phyloP scores from a whole-genome alignment of 2,888 invertebrate species.

The Malachius bipustulatus region DNA sequence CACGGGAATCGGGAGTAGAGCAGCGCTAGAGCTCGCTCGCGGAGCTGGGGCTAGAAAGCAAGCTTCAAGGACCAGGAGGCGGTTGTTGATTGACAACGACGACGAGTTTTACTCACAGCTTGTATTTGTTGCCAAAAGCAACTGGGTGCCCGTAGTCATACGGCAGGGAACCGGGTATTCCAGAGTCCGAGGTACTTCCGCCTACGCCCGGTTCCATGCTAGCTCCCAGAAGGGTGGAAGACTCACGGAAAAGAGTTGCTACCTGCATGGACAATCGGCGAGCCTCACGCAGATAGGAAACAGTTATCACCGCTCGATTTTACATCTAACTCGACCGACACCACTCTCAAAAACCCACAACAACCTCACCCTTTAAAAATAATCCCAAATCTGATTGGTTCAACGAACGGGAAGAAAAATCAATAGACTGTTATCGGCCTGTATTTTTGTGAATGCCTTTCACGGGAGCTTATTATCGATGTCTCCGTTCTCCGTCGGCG shows the following conservation, averaged over 20 bases:
- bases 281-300: constrained; percentile 26
- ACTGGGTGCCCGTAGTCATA: constrained; percentile 36
- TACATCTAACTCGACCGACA: constrained; percentile 29
- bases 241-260: constrained; percentile 55
- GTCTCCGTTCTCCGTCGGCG: constrained; percentile 37
- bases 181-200: constrained; percentile 26
- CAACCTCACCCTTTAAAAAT: constrained; percentile 44
- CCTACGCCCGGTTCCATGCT: constrained; percentile 45
- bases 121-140: constrained; percentile 37
- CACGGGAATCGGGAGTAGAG: too few relatives aligned
- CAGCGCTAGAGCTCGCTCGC: too few relatives aligned
- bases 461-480: constrained; percentile 34
- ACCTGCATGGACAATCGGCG: constrained; percentile 50
- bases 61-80: too few relatives aligned
- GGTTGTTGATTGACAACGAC: too few relatives aligned
- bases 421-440: constrained; percentile 49
- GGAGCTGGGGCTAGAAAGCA: too few relatives aligned
- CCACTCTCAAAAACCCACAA: constrained; percentile 36
- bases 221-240: constrained; percentile 52
- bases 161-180: constrained; percentile 28
- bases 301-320: constrained; percentile 25
- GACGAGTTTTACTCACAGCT: constrained; percentile 39
- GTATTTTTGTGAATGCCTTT: constrained; percentile 38
- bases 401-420: constrained; percentile 50
- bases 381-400: constrained; percentile 41